Evolutionary conservation across 2,113 vertebrate species (phyloP).

Genomic region (Emydocephalus ijimae): DNA sequence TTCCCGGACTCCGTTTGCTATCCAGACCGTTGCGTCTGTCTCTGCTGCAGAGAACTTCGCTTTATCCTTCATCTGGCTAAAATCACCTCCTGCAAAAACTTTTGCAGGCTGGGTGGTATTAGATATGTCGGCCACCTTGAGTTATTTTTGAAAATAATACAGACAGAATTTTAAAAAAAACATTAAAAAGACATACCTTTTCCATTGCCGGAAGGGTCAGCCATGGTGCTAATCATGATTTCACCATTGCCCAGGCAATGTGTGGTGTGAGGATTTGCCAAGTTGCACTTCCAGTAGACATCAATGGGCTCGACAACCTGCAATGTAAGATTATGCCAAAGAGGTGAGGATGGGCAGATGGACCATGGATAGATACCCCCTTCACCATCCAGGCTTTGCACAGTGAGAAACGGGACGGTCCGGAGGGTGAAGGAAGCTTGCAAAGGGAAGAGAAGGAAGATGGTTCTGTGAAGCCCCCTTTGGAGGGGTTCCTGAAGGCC

Average conservation of each 20-base stretch:
- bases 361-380: neutral
- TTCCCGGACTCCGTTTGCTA: neutral
- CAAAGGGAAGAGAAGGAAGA: neutral
- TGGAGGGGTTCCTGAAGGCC: neutral
- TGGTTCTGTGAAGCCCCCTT: neutral
- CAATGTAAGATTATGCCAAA: accelerated
- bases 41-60: neutral
- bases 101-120: neutral
- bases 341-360: neutral
- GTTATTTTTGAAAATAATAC: neutral
- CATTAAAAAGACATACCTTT: constrained; percentile 75
- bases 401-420: neutral
- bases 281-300: constrained; percentile 75
- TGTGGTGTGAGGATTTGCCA: constrained; percentile 82
- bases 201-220: constrained; percentile 80
- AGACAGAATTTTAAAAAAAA: neutral
- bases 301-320: constrained; percentile 84
- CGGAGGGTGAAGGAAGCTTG: neutral
- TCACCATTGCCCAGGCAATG: constrained; percentile 89
- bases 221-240: constrained; percentile 88
- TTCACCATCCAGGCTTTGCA: neutral
- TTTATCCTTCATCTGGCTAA: neutral
- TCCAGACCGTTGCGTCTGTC: neutral
- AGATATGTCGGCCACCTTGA: neutral
- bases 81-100: neutral